Base-by-base conservation (phyloP, 2,888 invertebrate species). In the Crepidodera aurea region DNA sequence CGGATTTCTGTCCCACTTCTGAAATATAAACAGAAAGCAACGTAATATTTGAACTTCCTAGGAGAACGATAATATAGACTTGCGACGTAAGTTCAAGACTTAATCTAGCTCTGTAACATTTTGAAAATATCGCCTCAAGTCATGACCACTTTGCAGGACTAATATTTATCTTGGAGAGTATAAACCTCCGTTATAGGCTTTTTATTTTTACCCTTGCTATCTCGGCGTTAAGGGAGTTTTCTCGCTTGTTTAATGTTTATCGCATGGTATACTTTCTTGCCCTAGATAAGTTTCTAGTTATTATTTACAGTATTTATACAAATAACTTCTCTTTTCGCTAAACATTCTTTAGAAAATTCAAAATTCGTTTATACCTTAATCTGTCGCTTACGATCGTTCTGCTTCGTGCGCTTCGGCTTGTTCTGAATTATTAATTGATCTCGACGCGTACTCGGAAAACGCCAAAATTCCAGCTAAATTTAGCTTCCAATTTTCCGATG, bases 131-230 rank as follows among this genome's bases (percentile, higher is more conserved):
- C 10, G 34, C 44, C 15, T 8, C 8, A 10, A 34, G 42, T 44
- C 34, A 55, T 44, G 55, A 55, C 34, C 42, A 55, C 42, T 44
- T 55, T 15, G 27, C 29, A 55, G 13, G 19, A 34, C 32, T 29
- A 55, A 55, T 55, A 55, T 55, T 55, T 55, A 55, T 46, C 55
- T 55, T 34, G 8, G 34, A 32, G 22, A 44, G 19, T 54, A 29
- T 39, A 39, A 40, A 54, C 39, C 27, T 15, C 2, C 27, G 10
- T 54, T 32, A 18, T 13, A 19, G 12, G n/a, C 16, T 50, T 42
- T 54, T 54, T 27, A 29, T 29, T 42, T 42, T 55, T 55, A 7
- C 18, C 40, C 22, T n/a, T 8, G 19, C 25, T 44, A 19, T 19
- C 19, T 19, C 6, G 16, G 27, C 48, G 27, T 48, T 48, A 48